Conservation (phyloP, 2,113 vertebrate species). For the human region GRCh38 chr1:69276501-69277000, state of each 20-base stretch:
- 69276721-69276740: background rate
- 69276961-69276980: conserved; percentile 43
- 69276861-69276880: background rate
- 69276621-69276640: background rate
- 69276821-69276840: background rate
- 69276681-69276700: background rate
- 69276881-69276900: conserved; percentile 34
- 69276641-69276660: background rate
- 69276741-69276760: background rate
- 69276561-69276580: background rate
- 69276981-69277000: conserved; percentile 1
- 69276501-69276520: background rate
- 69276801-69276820: background rate
- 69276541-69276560: background rate
- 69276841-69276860: background rate
- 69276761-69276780: background rate
- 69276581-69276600: background rate
- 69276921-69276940: conserved; percentile 60
- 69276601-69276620: background rate
- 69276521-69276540: background rate
- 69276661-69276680: background rate
- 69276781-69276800: background rate
- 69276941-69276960: background rate
- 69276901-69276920: conserved; percentile 38
- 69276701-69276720: background rate